Evolutionary conservation across 2,797 vertebrate genomes (phyloP), one percentile per base, ranked within the genome.

Genomic region (Alosa sapidissima): DNA sequence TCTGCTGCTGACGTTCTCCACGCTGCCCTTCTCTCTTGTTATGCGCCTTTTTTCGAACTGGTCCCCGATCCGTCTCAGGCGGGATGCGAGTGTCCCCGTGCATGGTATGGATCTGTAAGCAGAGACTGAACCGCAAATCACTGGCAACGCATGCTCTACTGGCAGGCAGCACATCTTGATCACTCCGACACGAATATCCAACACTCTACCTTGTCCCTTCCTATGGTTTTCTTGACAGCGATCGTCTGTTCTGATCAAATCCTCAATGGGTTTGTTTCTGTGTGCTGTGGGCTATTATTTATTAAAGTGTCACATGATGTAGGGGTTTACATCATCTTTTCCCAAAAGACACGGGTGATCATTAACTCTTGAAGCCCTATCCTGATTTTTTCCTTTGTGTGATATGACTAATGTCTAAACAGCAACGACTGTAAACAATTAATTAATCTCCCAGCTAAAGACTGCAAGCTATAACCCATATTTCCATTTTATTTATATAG

Each of bases 301-400:
- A 97, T 97, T 95, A 95, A 94, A 93, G 92, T 94, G 96, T 97
- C 97, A 97, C 97, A 96, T 97, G 97, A 93, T 96, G 90, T 93
- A 91, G 92, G 93, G 96, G 96, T 97, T 97, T 96, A 97, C 97
- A 97, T 97, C 97, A 98, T 97, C 96, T 95, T 93, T 91, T 96
- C 96, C 95, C 96, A 93, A 93, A 95, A 93, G 94, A 95, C 88
- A 95, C 92, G 94, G 91, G 94, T 94, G 93, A 93, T 93, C 92
- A 92, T 96, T 96, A 96, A 97, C 96, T 95, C 93, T 93, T 92
- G 83, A 91, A 58, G 90, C 91, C 90, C 94, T 92, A 91, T 86
- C 84, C 68, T 78, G 72, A 78, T 78, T 45, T 41, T 72, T 58
- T 90, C 83, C 87, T 24, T 78, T 78, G 72, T 78, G 41, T 47